Conservation (phyloP, 64 coral and sea anemone genomes). For the Acropora tenuis region DNA sequence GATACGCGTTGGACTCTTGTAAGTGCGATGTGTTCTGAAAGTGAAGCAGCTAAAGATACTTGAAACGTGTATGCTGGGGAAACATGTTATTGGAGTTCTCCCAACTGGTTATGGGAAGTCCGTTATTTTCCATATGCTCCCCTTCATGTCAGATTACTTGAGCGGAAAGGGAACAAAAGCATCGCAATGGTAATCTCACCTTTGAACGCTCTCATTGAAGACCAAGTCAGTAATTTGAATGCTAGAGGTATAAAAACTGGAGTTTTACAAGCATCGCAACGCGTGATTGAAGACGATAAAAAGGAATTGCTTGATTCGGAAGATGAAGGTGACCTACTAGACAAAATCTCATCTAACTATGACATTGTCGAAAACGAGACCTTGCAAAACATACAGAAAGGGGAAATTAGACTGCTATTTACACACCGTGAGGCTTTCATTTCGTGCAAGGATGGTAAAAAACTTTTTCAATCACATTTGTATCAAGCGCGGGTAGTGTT, state of each 20-base stretch:
- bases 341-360: no score
- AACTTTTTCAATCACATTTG: neutral
- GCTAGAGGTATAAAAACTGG: neutral
- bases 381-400: neutral
- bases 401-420: neutral
- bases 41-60: constrained; percentile 22
- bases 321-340: neutral
- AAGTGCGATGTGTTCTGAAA: constrained; percentile 31
- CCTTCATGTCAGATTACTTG: constrained; percentile 12
- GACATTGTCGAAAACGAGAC: neutral
- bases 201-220: constrained; percentile 36
- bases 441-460: neutral
- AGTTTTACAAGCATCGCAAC: neutral
- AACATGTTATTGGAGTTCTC: constrained; percentile 28
- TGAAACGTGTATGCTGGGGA: constrained; percentile 20
- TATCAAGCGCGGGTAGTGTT: neutral
- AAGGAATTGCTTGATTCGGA: neutral
- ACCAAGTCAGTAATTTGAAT: constrained; percentile 27
- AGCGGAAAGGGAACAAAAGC: neutral
- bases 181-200: neutral
- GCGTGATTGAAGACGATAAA: neutral
- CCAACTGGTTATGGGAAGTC: constrained; percentile 54
- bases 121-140: constrained; percentile 31
- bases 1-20: neutral
- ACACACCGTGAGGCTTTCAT: neutral